Percentiles rank a stretch among this genome's conserved stretches.
phyloP scores from a whole-genome alignment of 2,797 vertebrate species.

The Streptopelia turtur region DNA sequence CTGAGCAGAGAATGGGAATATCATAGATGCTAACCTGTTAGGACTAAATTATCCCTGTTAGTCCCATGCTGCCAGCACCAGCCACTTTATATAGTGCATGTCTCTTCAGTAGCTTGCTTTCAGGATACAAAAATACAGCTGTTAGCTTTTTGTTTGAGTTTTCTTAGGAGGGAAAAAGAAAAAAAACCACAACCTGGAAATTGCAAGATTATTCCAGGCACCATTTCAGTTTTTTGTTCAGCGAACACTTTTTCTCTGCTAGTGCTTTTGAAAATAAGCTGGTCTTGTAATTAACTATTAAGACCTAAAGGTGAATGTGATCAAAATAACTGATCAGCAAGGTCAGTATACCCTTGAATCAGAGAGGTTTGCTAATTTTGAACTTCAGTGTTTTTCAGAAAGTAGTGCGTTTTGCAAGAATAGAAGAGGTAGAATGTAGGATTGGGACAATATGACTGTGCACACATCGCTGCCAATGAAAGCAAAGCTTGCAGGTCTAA shows the following conservation, averaged over 20 bases:
- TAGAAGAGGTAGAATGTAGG: slow-evolving; percentile 27
- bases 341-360: slow-evolving; percentile 11
- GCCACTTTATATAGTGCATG: background rate
- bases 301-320: background rate
- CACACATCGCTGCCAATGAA: slow-evolving; percentile 46
- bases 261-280: background rate
- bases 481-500: slow-evolving; percentile 71
- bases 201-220: slow-evolving; percentile 14
- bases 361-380: slow-evolving; percentile 43
- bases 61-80: background rate
- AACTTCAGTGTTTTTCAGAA: slow-evolving; percentile 27
- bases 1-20: background rate
- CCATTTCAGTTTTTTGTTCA: slow-evolving; percentile 9
- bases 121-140: background rate
- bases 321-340: background rate
- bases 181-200: background rate
- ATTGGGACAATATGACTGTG: background rate
- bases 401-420: slow-evolving; percentile 1
- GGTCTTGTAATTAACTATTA: background rate
- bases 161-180: background rate
- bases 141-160: background rate
- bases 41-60: slow-evolving; percentile 28
- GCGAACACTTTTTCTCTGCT: background rate
- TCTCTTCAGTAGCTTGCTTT: background rate
- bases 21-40: background rate